A percentile compares a stretch with the other conserved stretches of the same genome.
These are phyloP conservation scores for Nomada fabriciana DNA, from an alignment of 2,888 invertebrate species.

Conservation along the genomic window DNA sequence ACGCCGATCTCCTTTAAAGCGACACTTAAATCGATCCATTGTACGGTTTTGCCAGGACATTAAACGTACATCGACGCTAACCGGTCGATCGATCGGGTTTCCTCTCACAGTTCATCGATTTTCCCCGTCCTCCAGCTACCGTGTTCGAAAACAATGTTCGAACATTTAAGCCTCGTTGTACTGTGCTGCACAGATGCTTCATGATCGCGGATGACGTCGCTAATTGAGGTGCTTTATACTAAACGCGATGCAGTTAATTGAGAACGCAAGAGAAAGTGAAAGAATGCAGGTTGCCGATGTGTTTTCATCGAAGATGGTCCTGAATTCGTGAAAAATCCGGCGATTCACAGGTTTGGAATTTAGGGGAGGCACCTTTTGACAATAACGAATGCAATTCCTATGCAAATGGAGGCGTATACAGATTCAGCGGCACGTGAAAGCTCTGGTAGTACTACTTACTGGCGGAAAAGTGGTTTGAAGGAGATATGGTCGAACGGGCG, in stretches of 20 bases:
- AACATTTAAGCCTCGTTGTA: neutral
- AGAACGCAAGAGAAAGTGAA: neutral
- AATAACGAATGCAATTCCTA: conserved; percentile 47
- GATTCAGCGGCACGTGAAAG: neutral
- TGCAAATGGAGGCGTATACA: conserved; percentile 48
- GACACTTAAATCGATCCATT: neutral
- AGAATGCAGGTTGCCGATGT: neutral
- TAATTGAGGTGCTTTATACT: too few species aligned
- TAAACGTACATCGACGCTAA: neutral
- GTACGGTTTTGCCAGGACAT: neutral
- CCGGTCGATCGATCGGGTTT: neutral
- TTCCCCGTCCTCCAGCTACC: neutral
- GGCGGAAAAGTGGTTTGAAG: conserved; percentile 40
- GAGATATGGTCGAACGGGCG: conserved; percentile 3
- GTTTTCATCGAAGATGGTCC: neutral
- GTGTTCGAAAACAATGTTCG: neutral
- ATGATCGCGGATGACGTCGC: too few species aligned
- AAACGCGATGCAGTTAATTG: neutral
- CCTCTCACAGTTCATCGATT: too few species aligned
- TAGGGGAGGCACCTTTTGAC: conserved; percentile 26
- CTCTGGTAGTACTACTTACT: conserved; percentile 25
- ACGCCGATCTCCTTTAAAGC: neutral
- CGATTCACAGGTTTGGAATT: neutral
- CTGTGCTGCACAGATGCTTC: too few species aligned
- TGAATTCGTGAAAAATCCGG: neutral